Evolutionary conservation across 2,797 vertebrate species (phyloP), one percentile per base, ranked within the genome.

Genomic region (Momotus momota): DNA sequence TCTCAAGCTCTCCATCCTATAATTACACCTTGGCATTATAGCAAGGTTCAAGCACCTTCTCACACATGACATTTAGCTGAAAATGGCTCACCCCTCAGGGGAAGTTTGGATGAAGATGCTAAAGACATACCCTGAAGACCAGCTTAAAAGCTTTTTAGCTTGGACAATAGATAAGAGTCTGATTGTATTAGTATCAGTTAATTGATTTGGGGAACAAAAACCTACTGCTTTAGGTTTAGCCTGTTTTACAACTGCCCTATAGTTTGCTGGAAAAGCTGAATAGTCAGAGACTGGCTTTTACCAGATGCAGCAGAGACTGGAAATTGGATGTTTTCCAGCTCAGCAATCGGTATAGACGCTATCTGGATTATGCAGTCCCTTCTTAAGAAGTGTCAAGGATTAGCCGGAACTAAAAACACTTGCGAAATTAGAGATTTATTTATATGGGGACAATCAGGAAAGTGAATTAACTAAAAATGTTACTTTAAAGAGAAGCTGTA

Each of bases 401-500:
- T 95, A 96, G 80, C 52, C 38, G 83, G 48, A 62, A 82, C 38
- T 86, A 90, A 92, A 88, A 92, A 96, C 86, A 87, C 70, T 43
- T 70, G 57, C 86, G 89, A 83, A 94, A 91, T 90, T 96, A 90
- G 52, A 86, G 81, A 88, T 93, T 96, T 93, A 91, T 89, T 97
- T 97, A 94, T 90, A 95, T 31, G 61, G 74, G 54, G 65, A 93
- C 89, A 95, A 94, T 93, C 91, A 91, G 33, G 81, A 80, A 94
- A 95, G 81, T 71, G 91, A 94, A 95, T 95, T 95, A 95, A 94
- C 75, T 83, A 82, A 94, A 92, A 94, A 94, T 91, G 85, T 91
- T 94, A 80, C 94, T 97, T 94, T 95, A 94, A 95, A 94, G 85
- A 95, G 93, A 90, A 88, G 81, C 87, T 81, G 90, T 94, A 94